These are phyloP conservation scores for Drosophila novamexicana DNA, from an alignment of 1,140 invertebrate genomes.

Conservation along the genomic window DNA sequence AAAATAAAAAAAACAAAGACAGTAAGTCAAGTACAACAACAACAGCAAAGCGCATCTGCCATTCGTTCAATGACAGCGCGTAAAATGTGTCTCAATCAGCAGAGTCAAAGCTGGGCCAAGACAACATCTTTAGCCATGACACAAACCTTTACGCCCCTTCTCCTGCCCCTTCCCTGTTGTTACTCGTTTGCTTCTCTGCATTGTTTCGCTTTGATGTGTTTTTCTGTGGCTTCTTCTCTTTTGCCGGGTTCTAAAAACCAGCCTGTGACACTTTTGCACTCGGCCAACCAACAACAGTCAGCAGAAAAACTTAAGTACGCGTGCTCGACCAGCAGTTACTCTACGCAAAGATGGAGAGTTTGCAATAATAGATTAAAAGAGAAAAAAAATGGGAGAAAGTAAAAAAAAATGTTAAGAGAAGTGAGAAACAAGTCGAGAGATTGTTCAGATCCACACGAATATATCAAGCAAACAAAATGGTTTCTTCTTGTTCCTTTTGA, in stretches of 20 bases:
- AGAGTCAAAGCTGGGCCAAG: background rate
- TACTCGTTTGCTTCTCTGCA: constrained; percentile 1
- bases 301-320: constrained; percentile 11
- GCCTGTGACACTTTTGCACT: constrained; percentile 49
- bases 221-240: constrained; percentile 64
- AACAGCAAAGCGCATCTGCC: constrained; percentile 11
- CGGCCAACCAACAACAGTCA: constrained; percentile 10
- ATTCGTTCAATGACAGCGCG: constrained; percentile 1
- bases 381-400: background rate
- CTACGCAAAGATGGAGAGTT: background rate
- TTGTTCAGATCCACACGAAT: too few species aligned
- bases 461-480: background rate
- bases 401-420: background rate
- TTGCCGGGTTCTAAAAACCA: constrained; percentile 41
- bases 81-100: constrained; percentile 11
- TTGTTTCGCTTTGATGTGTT: constrained; percentile 52
- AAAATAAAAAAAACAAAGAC: constrained; percentile 23
- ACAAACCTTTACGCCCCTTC: constrained; percentile 19
- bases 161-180: background rate
- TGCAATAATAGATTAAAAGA: background rate
- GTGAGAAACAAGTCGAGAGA: background rate
- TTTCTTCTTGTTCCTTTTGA: too few species aligned
- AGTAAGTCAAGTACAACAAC: constrained; percentile 41
- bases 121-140: constrained; percentile 30
- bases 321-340: constrained; percentile 11